Base-by-base conservation (phyloP, 2,113 vertebrate species). In the Sphaerodactylus townsendi region DNA sequence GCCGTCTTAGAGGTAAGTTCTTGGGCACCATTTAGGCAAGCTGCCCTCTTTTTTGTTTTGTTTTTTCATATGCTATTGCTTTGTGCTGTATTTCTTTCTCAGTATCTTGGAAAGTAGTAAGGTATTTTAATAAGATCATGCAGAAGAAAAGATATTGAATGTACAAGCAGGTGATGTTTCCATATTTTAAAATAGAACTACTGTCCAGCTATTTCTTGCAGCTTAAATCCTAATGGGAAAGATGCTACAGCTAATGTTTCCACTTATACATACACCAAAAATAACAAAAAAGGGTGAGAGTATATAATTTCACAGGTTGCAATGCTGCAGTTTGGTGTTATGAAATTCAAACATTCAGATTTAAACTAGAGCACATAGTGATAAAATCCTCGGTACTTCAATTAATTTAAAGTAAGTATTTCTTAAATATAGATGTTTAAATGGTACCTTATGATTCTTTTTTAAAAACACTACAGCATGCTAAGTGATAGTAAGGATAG, bases 121-220 rank as follows among this genome's bases (percentile, higher is more conserved):
- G 11, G 72, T 80, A 65, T 25, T 83, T 84, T 90, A 86, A 76
- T 77, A 35, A 92, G 71, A 80, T 37, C 10, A 85, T 13, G 17
- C 48, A 65, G 72, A 90, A 90, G 62, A 79, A 82, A 92, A 92
- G 79, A 10, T 39, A n/a, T n/a, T n/a, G 10, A 85, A 91, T 30
- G n/a, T 10, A 73, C 15, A 86, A 75, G n/a, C 35, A 78, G 89
- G 88, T 9, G 10, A 2, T 3, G 78, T 39, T 21, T 13, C 2
- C 65, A 19, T 33, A 0, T 37, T 48, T 30, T 39, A 8, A 30
- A 84, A 64, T 10, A 44, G 4, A 92, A 90, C 2, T 17, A 37
- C 1, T 62, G 2, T 4, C 3, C 2, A 89, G 56, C 83, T n/a
- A 75, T 74, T 83, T 83, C 68, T 68, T 90, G 19, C 15, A 86